Conservation (phyloP, 2,113 vertebrate species). For the Cryptoleucopteryx plumbea region DNA sequence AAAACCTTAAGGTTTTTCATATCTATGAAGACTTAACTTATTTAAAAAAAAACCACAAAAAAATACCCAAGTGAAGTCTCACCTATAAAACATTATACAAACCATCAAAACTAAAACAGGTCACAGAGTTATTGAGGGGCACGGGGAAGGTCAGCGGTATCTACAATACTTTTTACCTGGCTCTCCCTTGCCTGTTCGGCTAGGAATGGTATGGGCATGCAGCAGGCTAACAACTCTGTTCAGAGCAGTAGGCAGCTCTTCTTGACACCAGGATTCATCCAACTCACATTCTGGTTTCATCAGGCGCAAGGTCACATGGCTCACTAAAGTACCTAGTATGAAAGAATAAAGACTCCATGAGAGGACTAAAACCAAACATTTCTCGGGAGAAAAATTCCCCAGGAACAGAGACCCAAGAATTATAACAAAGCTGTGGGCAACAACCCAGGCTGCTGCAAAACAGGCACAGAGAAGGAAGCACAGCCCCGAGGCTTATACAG, state of each 20-base stretch:
- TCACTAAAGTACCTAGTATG: slow-evolving; percentile 82
- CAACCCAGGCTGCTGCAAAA: neutral
- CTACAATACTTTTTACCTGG: slow-evolving; percentile 49
- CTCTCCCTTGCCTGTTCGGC: slow-evolving; percentile 76
- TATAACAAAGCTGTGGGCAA: neutral
- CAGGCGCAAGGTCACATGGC: slow-evolving; percentile 90
- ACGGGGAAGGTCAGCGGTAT: neutral
- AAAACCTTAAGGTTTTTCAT: neutral
- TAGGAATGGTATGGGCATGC: slow-evolving; percentile 81
- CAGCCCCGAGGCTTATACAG: neutral
- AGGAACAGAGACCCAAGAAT: neutral
- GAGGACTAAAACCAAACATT: neutral
- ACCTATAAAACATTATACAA: neutral
- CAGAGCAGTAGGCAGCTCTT: slow-evolving; percentile 84
- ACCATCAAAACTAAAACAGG: neutral
- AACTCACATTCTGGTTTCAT: slow-evolving; percentile 90
- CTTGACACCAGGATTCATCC: slow-evolving; percentile 89
- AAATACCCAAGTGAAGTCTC: neutral
- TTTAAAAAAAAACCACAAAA: neutral
- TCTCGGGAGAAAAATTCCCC: neutral
- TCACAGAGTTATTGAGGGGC: neutral
- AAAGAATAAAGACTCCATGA: neutral
- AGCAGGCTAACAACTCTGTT: slow-evolving; percentile 82
- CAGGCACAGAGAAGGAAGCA: neutral
- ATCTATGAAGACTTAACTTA: neutral